Percentiles rank a stretch among this genome's conserved stretches.
Conservation (phyloP, 2,888 invertebrate species). For the Oxystoma pomonae region DNA sequence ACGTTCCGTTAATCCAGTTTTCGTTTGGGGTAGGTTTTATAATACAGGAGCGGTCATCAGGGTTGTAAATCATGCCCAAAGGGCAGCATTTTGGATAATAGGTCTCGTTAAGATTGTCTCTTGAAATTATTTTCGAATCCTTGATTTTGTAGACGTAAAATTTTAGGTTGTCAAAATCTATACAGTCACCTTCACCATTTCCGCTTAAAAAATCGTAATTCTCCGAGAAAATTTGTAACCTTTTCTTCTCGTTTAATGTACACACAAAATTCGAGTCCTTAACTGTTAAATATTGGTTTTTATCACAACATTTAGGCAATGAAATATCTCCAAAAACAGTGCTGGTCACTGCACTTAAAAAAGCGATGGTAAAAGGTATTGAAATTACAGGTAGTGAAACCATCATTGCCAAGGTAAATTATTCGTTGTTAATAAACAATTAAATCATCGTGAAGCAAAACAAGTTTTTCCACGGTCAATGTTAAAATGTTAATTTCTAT, state of each 20-base stretch:
- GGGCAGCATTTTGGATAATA: constrained; percentile 36
- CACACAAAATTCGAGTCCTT: not conserved
- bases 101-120: constrained; percentile 1
- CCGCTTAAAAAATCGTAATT: constrained; percentile 16
- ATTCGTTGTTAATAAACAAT: not conserved
- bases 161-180: constrained; percentile 13
- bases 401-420: not conserved
- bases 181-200: constrained; percentile 19
- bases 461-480: too few species aligned
- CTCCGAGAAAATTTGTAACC: constrained; percentile 14
- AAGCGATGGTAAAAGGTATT: not conserved
- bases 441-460: not conserved
- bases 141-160: constrained; percentile 17
- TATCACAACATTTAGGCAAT: constrained; percentile 1
- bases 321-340: not conserved
- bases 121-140: constrained; percentile 7
- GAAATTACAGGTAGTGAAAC: not conserved
- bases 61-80: constrained; percentile 28
- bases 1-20: constrained; percentile 24
- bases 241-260: not conserved
- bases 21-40: constrained; percentile 16
- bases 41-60: constrained; percentile 28
- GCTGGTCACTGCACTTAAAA: not conserved
- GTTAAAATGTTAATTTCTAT: too few species aligned
- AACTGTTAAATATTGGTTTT: not conserved